A percentile compares a stretch with the other conserved stretches of the same genome.
Evolutionary conservation across 1,140 invertebrate genomes (phyloP).

Genomic region (Octopus sinensis): DNA sequence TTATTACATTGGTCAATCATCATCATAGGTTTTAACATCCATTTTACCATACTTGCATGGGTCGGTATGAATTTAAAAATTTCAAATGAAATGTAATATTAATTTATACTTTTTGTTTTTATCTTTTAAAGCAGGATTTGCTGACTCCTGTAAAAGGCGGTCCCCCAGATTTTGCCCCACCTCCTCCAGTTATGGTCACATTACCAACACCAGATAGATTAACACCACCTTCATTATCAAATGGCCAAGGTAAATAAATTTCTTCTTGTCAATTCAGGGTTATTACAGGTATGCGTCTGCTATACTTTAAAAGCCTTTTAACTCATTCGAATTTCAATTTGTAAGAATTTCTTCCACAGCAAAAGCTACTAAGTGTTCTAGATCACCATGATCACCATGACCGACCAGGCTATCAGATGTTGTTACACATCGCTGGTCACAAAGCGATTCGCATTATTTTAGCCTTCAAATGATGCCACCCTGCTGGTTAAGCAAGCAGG

Average conservation of each 20-base stretch:
- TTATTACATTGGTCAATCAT: too few species aligned
- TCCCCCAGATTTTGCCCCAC: conserved; percentile 33
- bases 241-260: background rate
- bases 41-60: too few species aligned
- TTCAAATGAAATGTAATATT: background rate
- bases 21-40: too few species aligned
- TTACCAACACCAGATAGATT: conserved; percentile 47
- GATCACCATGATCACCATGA: background rate
- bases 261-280: background rate
- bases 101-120: conserved; percentile 18
- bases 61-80: too few species aligned
- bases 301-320: background rate
- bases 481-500: too few species aligned
- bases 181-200: conserved; percentile 50
- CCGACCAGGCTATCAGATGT: background rate
- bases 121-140: conserved; percentile 29
- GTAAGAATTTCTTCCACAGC: background rate
- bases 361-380: background rate
- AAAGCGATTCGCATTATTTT: too few species aligned
- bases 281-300: background rate
- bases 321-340: background rate
- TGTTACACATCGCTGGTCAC: background rate
- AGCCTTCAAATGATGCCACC: too few species aligned
- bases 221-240: conserved; percentile 32
- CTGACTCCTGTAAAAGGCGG: conserved; percentile 29